Base-by-base conservation (phyloP, 2,888 invertebrate genomes). In the Pandemis cinnamomeana region DNA sequence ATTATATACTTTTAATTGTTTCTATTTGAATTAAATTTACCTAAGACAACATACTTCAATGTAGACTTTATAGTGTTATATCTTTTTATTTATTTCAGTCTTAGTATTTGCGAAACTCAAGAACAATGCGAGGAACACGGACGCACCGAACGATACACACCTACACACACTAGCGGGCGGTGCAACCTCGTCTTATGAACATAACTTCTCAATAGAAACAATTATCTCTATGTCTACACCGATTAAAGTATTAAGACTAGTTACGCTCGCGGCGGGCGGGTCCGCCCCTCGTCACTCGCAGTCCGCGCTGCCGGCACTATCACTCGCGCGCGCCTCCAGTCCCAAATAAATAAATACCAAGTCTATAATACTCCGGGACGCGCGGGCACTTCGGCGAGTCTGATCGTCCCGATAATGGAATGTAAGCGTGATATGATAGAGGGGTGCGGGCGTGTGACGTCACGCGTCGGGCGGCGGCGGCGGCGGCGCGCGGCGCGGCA, bases 11-110 rank as follows among this genome's bases (percentile, higher is more conserved):
- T 92, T 90, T 89, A 90, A 92, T 92, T 89, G 90, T 90, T 88
- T 92, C 92, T 91, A 92, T 91, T 89, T 91, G 90, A 92, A 92
- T 92, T 91, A 91, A 91, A 91, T 93, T 93, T 91, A 92, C 89
- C 93, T 92, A 93, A 91, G 92, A 92, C 91, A 91, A 92, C 91
- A 91, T 92, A 89, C 84, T 89, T 88, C 88, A 91, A 91, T 89
- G 91, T 91, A 91, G 91, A 91, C 89, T 91, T 91, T 88, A 90
- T 90, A 92, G 91, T 87, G 92, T 92, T 88, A 87, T 89, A 92
- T 92, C 89, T 89, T 91, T 87, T 89, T 91, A 87, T 91, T 88
- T 90, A 91, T 91, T 88, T 94, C 94, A 94, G 94, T 94, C 94
- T 94, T 94, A 90, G 94, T 91, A 89, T 89, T 91, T 89, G 91